Percentiles rank a stretch among this genome's conserved stretches.
Evolutionary conservation across 1,140 invertebrate species (phyloP).

Genomic region (Paralvinella palmiformis): DNA sequence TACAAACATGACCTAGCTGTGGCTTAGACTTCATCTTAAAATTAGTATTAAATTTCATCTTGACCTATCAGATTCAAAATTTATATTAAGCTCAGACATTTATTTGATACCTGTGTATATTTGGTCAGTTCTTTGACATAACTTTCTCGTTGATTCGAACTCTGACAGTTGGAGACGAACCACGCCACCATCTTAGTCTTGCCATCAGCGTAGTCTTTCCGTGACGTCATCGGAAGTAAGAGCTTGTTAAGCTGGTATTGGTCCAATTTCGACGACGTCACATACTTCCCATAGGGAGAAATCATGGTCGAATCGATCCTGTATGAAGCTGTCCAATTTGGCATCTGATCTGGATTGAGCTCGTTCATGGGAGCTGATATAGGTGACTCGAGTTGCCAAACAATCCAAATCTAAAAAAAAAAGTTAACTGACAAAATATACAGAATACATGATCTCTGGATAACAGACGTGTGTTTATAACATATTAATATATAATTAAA

Average conservation of each 20-base stretch:
- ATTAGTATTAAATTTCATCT: too few species aligned
- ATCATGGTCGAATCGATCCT: conserved; percentile 90
- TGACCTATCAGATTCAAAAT: too few species aligned
- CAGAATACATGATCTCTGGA: too few species aligned
- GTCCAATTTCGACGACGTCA: conserved; percentile 70
- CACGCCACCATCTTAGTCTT: conserved; percentile 68
- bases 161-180: conserved; percentile 95
- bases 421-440: too few species aligned
- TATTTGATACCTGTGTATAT: conserved; percentile 51
- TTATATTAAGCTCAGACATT: too few species aligned
- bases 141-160: conserved; percentile 56
- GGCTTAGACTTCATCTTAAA: too few species aligned
- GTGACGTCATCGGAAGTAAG: conserved; percentile 28
- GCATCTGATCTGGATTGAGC: conserved; percentile 35
- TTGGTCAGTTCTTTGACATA: conserved; percentile 30
- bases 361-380: neutral
- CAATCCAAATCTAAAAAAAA: conserved; percentile 6
- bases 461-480: too few species aligned
- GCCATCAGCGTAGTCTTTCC: conserved; percentile 41
- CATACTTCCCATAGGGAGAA: conserved; percentile 91
- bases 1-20: too few species aligned
- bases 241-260: too few species aligned
- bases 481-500: too few species aligned
- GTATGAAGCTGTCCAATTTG: conserved; percentile 87
- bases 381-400: conserved; percentile 4